Base-by-base conservation (phyloP, 2,888 invertebrate species). In the Watsonalla cultraria region DNA sequence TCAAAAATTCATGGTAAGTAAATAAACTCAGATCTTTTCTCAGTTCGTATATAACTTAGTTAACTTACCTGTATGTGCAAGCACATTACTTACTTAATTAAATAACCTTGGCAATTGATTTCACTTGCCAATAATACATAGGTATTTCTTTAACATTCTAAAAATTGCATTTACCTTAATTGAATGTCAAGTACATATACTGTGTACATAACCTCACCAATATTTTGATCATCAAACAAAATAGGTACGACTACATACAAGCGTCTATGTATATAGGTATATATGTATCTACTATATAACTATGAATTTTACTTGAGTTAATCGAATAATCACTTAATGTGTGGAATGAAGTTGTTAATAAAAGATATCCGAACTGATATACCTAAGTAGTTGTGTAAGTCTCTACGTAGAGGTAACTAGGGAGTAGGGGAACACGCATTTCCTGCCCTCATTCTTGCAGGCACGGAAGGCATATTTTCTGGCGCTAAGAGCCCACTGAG, bases 1-100 rank as follows among this genome's bases (percentile, higher is more conserved):
- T 91, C 33, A 89, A 82, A 69, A 93, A 93, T 72, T 91, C 93
- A 63, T 93, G 93, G 93, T 93, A 73, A 91, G 92, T 86, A 54
- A 47, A 5, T 11, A 11, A 5, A 42, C 11, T 11, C 5, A 11
- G 9, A 8, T 8, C 11, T 5, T 5, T 8, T 11, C 11, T 42
- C 11, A 4, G 11, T 42, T 11, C 5, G 5, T 11, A 13, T 9
- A 49, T 49, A n/a, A 35, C 37, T 37, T 48, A 5, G 5, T 35
- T 35, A 37, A 9, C 13, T 5, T 47, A 35, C 34, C 34, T 47
- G 9, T 33, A n/a, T n/a, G 24, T n/a, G 8, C 15, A 9, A 9
- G 46, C 9, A 24, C 4, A 6, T 15, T 47, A 47, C 47, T 47
- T 47, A 37, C 45, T 24, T 24, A 24, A 24, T 24, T 37, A 2